A percentile compares a stretch with the other conserved stretches of the same genome.
phyloP scores from a whole-genome alignment of 2,113 vertebrate species.

The Solea senegalensis region DNA sequence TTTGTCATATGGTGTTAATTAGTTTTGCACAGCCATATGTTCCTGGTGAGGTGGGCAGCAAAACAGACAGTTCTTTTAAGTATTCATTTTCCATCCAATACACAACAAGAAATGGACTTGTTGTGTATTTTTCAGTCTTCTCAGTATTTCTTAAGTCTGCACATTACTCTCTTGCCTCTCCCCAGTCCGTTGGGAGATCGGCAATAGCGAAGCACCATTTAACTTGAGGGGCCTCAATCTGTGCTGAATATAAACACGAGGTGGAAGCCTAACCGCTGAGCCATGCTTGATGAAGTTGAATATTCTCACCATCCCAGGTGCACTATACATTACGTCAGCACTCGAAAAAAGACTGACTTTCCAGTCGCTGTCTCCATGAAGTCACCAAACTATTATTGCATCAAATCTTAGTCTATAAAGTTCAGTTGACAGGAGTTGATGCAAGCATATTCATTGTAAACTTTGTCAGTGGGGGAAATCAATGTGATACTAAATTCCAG shows the following conservation, averaged over 20 bases:
- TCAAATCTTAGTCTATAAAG: slow-evolving; percentile 55
- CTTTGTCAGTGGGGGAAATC: slow-evolving; percentile 27
- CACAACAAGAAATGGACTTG: not conserved
- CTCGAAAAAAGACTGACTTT: not conserved
- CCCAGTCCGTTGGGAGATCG: slow-evolving; percentile 29
- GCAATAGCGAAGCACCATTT: slow-evolving; percentile 47
- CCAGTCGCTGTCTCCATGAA: slow-evolving; percentile 28
- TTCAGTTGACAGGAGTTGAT: slow-evolving; percentile 35
- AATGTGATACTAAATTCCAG: slow-evolving; percentile 17
- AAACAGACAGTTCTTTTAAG: slow-evolving; percentile 19
- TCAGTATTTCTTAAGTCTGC: not conserved
- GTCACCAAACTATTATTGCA: slow-evolving; percentile 41
- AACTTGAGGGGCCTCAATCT: slow-evolving; percentile 52
- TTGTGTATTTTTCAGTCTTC: not conserved
- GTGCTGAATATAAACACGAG: slow-evolving; percentile 63
- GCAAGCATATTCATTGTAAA: slow-evolving; percentile 15
- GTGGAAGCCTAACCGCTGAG: slow-evolving; percentile 40
- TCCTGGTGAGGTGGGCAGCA: slow-evolving; percentile 17
- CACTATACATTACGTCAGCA: not conserved
- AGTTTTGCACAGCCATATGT: slow-evolving; percentile 60
- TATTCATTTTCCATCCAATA: slow-evolving; percentile 27
- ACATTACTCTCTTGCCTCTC: not conserved
- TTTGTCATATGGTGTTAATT: slow-evolving; percentile 64
- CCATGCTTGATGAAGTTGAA: slow-evolving; percentile 54
- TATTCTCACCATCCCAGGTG: slow-evolving; percentile 28